Conservation (phyloP, 2,797 vertebrate genomes). For the Rhyacichthys aspro region DNA sequence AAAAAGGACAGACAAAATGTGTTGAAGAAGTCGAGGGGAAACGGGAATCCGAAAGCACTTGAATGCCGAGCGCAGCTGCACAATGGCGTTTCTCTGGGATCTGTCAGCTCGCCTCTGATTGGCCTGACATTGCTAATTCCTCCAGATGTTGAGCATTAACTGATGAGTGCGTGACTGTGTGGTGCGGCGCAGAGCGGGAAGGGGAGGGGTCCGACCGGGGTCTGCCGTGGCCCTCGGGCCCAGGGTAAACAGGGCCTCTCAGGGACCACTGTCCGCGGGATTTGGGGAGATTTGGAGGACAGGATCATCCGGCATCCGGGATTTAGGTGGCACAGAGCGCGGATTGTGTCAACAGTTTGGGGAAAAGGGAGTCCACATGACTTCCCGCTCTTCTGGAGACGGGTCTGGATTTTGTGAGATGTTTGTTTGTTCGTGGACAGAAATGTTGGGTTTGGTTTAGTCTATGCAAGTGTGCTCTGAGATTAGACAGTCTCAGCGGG, state of each 20-base stretch:
- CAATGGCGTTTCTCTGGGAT: slow-evolving; percentile 81
- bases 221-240: slow-evolving; percentile 44
- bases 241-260: slow-evolving; percentile 76
- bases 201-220: slow-evolving; percentile 1
- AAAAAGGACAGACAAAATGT: slow-evolving; percentile 11
- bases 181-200: slow-evolving; percentile 41
- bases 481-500: slow-evolving; percentile 1
- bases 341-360: slow-evolving; percentile 72
- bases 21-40: slow-evolving; percentile 38
- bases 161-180: slow-evolving; percentile 80
- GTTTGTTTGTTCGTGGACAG: slow-evolving; percentile 53
- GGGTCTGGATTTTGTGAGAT: slow-evolving; percentile 42
- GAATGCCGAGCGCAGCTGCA: slow-evolving; percentile 85
- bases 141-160: slow-evolving; percentile 87
- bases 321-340: slow-evolving; percentile 72
- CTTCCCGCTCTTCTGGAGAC: slow-evolving; percentile 9
- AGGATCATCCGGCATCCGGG: slow-evolving; percentile 75
- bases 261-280: slow-evolving; percentile 74
- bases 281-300: slow-evolving; percentile 77
- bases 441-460: slow-evolving; percentile 32
- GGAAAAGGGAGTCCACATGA: slow-evolving; percentile 47
- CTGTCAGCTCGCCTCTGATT: slow-evolving; percentile 79
- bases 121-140: slow-evolving; percentile 78
- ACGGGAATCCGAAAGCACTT: slow-evolving; percentile 76
- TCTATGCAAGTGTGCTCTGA: neutral